Evolutionary conservation across 2,888 invertebrate genomes (phyloP).

Genomic region (Synergus laeviventris): DNA sequence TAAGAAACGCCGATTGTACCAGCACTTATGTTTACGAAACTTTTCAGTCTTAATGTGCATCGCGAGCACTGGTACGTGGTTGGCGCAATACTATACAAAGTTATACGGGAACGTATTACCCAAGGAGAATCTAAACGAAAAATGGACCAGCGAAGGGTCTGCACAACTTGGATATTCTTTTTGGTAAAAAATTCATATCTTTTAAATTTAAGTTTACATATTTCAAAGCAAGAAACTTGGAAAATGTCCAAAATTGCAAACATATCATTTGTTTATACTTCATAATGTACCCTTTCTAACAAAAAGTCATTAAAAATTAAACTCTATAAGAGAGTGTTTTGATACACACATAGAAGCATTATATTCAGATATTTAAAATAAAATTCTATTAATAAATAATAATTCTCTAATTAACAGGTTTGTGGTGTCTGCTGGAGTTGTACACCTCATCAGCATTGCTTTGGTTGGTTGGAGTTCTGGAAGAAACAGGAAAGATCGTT

Average conservation of each 20-base stretch:
- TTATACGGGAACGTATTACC: conserved; percentile 90
- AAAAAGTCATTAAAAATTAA: not conserved
- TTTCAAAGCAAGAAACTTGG: not conserved
- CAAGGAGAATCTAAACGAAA: conserved; percentile 85
- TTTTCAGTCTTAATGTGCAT: conserved; percentile 85
- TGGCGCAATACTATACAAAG: conserved; percentile 88
- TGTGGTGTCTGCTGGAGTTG: conserved; percentile 83
- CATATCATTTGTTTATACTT: not conserved
- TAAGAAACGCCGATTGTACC: not conserved
- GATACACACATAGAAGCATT: not conserved
- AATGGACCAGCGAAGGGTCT: conserved; percentile 90
- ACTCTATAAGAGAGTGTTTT: conserved; percentile 19
- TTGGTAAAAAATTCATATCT: conserved; percentile 78
- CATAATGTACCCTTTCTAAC: not conserved
- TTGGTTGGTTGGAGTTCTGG: conserved; percentile 85
- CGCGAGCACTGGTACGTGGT: conserved; percentile 88
- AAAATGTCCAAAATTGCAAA: not conserved
- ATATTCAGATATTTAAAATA: conserved; percentile 31
- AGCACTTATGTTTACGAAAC: not conserved
- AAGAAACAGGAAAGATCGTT: conserved; percentile 79
- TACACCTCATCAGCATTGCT: conserved; percentile 85
- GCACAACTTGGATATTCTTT: conserved; percentile 92
- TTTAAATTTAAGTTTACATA: conserved; percentile 1
- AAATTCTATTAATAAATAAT: not conserved
- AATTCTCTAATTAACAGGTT: conserved; percentile 78